phyloP scores from a whole-genome alignment of 1,140 invertebrate species.

The Scaptomyza pallida region DNA sequence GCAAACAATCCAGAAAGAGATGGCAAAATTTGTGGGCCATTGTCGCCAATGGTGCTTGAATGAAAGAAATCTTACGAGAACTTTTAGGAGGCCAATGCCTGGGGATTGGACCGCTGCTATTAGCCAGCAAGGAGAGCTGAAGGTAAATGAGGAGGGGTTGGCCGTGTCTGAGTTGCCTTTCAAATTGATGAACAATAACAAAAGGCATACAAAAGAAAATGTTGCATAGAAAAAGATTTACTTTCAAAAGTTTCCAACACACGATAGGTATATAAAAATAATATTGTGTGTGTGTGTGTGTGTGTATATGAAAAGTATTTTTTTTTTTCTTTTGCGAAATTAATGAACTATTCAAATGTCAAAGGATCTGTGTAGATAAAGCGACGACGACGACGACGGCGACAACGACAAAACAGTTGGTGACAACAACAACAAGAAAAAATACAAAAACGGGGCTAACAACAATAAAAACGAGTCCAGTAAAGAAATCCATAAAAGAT shows the following conservation, averaged over 20 bases:
- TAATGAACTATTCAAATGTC: constrained; percentile 82
- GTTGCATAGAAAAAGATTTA: constrained; percentile 67
- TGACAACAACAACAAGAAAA: constrained; percentile 53
- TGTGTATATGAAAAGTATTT: constrained; percentile 51
- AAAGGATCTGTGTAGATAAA: constrained; percentile 72
- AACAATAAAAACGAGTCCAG: constrained; percentile 79
- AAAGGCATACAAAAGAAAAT: constrained; percentile 76
- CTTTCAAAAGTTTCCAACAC: constrained; percentile 73
- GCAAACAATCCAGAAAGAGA: constrained; percentile 18
- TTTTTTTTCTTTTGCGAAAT: constrained; percentile 72
- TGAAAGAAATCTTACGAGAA: constrained; percentile 27
- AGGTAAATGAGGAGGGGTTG: constrained; percentile 5
- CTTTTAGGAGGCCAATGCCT: constrained; percentile 4
- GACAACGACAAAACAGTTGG: constrained; percentile 58
- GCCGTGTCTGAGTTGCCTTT: constrained; percentile 64
- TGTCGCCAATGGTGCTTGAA: constrained; percentile 7
- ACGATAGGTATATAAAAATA: not conserved
- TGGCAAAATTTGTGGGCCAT: constrained; percentile 23
- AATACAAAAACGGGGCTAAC: constrained; percentile 60
- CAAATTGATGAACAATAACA: constrained; percentile 82
- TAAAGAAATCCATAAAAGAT: constrained; percentile 78
- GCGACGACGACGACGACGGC: constrained; percentile 52
- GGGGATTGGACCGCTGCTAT: constrained; percentile 10
- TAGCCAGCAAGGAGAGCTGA: constrained; percentile 7
- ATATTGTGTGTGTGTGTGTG: constrained; percentile 6